phyloP scores from a whole-genome alignment of 2,797 vertebrate genomes.

The Eulemur coronatus region DNA sequence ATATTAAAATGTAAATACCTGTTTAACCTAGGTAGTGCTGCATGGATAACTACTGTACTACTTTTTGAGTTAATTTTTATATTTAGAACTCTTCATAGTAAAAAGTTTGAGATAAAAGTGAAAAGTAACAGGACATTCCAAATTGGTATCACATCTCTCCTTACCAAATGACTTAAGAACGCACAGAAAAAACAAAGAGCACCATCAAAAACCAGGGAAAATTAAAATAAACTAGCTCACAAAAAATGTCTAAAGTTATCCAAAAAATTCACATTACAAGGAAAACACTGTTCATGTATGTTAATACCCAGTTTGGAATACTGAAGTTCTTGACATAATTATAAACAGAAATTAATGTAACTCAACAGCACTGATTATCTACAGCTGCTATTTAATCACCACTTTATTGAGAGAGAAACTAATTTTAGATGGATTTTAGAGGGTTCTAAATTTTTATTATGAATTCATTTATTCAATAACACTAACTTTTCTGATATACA shows the following conservation, averaged over 20 bases:
- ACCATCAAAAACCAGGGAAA: neutral
- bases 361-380: neutral
- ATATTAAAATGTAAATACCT: neutral
- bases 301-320: neutral
- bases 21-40: neutral
- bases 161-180: neutral
- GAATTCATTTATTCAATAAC: neutral
- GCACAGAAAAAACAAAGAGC: neutral
- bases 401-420: neutral
- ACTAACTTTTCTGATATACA: neutral
- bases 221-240: slow-evolving; percentile 21
- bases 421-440: neutral
- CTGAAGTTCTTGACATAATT: neutral
- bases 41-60: neutral
- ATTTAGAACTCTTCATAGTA: neutral
- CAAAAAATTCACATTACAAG: neutral
- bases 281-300: neutral
- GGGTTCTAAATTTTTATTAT: neutral
- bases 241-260: neutral
- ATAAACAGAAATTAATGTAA: neutral
- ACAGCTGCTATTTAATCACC: neutral
- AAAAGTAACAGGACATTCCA: neutral
- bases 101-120: neutral
- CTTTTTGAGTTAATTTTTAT: neutral
- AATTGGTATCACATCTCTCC: neutral